Base-by-base conservation (phyloP, 2,113 vertebrate genomes). In the Anarhynchus alexandrinus region DNA sequence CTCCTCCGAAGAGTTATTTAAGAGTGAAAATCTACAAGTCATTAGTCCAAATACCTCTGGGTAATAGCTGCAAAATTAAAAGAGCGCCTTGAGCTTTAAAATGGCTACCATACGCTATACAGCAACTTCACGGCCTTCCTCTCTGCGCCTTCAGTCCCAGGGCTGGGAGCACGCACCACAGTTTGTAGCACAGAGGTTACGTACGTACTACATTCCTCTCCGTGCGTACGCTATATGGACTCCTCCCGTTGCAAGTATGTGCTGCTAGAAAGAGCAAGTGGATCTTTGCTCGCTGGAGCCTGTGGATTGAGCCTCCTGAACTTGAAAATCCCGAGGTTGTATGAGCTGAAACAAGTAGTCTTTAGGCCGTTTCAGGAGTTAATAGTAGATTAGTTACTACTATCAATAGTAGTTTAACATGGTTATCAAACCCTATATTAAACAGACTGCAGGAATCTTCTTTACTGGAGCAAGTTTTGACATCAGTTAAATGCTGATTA, bases 181-280 rank as follows among this genome's bases (percentile, higher is more conserved):
- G 65, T 9, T 6, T 27, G n/a, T 36, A 74, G 86, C 90, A 3
- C 76, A 72, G 71, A 43, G 73, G 47, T 77, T 57, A 57, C 8
- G 2, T 1, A 57, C 9, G 2, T 1, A 2, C 36, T 21, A 1
- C 70, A 55, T 91, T 88, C 55, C 58, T 81, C 62, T n/a, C 74
- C 10, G 6, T 9, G 3, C 0, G 1, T 10, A 3, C 0, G 1
- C 52, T 57, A 4, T 12, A 8, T 3, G 86, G 67, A 52, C 81
- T 66, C 93, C 85, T 97, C 93, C 94, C 32, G 27, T 4, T 15
- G 0, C 67, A 55, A 93, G 54, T 85, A 79, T 36, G 82, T 22
- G 65, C 83, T 61, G 6, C 58, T 8, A 34, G 34, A 80, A n/a
- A 43, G 40, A 65, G 12, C n/a, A 20, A 83, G 47, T 49, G 72